Evolutionary conservation across 1,140 invertebrate genomes (phyloP).

Genomic region (Drosophila mauritiana): DNA sequence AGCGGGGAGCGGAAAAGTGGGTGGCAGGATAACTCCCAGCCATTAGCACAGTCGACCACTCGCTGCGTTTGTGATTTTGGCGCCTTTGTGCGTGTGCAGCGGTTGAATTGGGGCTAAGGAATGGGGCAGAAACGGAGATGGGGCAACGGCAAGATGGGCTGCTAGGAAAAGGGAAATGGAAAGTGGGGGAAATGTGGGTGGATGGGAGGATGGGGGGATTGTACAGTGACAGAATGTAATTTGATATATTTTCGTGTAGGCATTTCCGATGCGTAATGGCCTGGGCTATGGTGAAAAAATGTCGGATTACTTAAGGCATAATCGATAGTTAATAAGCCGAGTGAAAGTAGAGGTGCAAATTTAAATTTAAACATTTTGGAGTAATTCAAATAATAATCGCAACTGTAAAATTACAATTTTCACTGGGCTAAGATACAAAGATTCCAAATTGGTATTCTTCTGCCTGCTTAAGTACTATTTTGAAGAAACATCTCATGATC

Average conservation of each 20-base stretch:
- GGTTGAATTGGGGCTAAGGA: slow-evolving; percentile 9
- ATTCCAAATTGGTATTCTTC: too few species aligned
- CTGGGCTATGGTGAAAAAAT: slow-evolving; percentile 7
- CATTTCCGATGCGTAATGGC: slow-evolving; percentile 33
- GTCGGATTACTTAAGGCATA: neutral
- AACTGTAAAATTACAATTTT: too few species aligned
- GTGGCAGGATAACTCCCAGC: slow-evolving; percentile 13
- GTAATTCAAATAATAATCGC: too few species aligned
- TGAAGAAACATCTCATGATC: too few species aligned
- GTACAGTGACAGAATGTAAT: slow-evolving; percentile 45
- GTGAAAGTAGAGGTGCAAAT: too few species aligned
- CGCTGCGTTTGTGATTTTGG: slow-evolving; percentile 81
- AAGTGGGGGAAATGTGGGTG: neutral
- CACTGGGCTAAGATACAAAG: too few species aligned
- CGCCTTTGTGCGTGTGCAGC: slow-evolving; percentile 80
- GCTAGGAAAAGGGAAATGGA: neutral
- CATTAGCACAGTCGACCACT: slow-evolving; percentile 54
- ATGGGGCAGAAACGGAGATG: neutral
- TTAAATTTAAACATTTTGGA: too few species aligned
- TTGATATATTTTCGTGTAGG: slow-evolving; percentile 34
- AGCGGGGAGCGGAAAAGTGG: too few species aligned
- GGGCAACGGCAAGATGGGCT: neutral
- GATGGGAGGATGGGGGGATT: slow-evolving; percentile 7
- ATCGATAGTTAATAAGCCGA: neutral
- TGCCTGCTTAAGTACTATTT: too few species aligned